Conservation (phyloP, 2,797 vertebrate genomes). For the Bovichtus diacanthus region DNA sequence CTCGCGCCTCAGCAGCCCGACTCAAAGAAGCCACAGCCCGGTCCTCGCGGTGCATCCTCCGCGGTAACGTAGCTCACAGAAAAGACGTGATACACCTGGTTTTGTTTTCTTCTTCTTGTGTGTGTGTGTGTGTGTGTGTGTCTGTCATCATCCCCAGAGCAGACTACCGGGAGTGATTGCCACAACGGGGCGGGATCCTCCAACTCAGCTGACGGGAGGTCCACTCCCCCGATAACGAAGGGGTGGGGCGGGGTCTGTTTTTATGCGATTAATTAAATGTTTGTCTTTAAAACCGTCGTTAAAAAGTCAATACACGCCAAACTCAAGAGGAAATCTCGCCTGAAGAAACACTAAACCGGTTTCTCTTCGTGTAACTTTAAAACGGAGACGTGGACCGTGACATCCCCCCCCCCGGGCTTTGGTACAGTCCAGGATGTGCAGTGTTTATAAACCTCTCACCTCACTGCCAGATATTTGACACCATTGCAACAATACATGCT, state of each 20-base stretch:
- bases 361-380: neutral
- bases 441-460: slow-evolving; percentile 82
- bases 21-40: neutral
- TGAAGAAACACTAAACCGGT: slow-evolving; percentile 21
- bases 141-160: slow-evolving; percentile 9
- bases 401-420: slow-evolving; percentile 34
- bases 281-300: slow-evolving; percentile 24
- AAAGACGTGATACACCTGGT: neutral
- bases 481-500: neutral
- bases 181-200: slow-evolving; percentile 50
- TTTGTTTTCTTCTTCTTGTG: neutral
- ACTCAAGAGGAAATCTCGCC: fast-evolving
- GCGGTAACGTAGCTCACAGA: neutral
- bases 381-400: neutral
- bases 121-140: neutral
- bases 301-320: neutral
- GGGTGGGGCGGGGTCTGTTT: slow-evolving; percentile 26
- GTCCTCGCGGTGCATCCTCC: slow-evolving; percentile 9
- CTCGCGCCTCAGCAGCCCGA: slow-evolving; percentile 17
- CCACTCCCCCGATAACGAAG: slow-evolving; percentile 61
- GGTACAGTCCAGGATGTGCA: slow-evolving; percentile 85
- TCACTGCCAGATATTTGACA: slow-evolving; percentile 64
- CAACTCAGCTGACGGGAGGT: slow-evolving; percentile 78
- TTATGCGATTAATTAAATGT: neutral
- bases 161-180: neutral